Conservation (phyloP, 2,113 vertebrate species). For the Semicossyphus pulcher region DNA sequence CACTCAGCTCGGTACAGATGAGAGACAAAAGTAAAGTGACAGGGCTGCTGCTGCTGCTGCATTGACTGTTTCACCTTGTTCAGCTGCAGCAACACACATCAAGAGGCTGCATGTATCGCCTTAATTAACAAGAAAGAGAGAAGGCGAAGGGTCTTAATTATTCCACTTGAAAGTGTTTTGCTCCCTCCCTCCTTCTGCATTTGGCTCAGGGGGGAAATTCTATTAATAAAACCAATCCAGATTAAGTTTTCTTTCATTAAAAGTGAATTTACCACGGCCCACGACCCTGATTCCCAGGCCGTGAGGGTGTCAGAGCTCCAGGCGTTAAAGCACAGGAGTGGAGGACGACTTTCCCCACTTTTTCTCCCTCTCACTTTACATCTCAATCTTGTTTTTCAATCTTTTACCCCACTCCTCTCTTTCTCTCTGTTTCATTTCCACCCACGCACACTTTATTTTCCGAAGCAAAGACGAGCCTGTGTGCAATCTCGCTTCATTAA, state of each 20-base stretch:
- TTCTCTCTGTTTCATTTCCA: slow-evolving; percentile 1
- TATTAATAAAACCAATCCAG: slow-evolving; percentile 79
- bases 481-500: slow-evolving; percentile 50
- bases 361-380: background rate
- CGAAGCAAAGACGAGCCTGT: background rate
- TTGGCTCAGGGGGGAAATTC: slow-evolving; percentile 40
- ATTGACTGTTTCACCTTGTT: slow-evolving; percentile 15
- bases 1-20: background rate
- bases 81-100: slow-evolving; percentile 39
- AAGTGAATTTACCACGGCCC: slow-evolving; percentile 59
- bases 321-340: slow-evolving; percentile 14
- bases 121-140: slow-evolving; percentile 68
- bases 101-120: slow-evolving; percentile 36
- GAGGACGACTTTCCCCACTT: background rate
- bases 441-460: slow-evolving; percentile 6
- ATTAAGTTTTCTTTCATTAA: slow-evolving; percentile 71
- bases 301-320: slow-evolving; percentile 16
- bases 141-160: slow-evolving; percentile 65
- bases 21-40: slow-evolving; percentile 4
- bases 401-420: background rate
- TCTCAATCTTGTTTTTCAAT: slow-evolving; percentile 27
- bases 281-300: slow-evolving; percentile 19
- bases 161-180: slow-evolving; percentile 69
- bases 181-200: slow-evolving; percentile 37
- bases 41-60: slow-evolving; percentile 13